Conservation (phyloP, 2,888 invertebrate genomes). For the Ellobium chinense region DNA sequence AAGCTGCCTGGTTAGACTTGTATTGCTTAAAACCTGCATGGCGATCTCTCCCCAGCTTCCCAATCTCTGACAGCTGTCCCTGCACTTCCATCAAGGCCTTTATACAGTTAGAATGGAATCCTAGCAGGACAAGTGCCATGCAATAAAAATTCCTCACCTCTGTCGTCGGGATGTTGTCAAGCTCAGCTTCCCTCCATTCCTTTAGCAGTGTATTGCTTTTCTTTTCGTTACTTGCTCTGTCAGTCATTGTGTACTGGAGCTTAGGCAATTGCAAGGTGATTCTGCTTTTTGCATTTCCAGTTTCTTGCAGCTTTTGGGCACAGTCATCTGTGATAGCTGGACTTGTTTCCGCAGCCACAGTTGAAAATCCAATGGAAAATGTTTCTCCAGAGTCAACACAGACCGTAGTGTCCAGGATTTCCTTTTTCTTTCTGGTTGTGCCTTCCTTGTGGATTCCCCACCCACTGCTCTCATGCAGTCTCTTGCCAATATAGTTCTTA, state of each 20-base stretch:
- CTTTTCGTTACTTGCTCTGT: conserved; percentile 13
- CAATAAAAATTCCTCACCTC: not conserved
- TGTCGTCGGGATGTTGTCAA: not conserved
- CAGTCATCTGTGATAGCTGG: conserved; percentile 11
- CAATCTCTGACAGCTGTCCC: not conserved
- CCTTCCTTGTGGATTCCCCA: conserved; percentile 25
- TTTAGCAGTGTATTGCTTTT: conserved; percentile 5
- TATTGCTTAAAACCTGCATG: not conserved
- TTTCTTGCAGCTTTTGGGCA: not conserved
- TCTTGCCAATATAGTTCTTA: not conserved
- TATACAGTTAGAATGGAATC: conserved; percentile 6
- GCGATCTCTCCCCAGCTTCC: not conserved
- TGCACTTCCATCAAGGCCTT: not conserved
- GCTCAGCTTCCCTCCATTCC: conserved; percentile 9
- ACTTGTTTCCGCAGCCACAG: conserved; percentile 11
- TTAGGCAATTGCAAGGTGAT: not conserved
- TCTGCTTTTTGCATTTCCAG: not conserved
- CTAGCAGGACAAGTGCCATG: conserved; percentile 2
- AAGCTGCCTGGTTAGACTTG: not conserved
- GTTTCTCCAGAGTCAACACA: not conserved
- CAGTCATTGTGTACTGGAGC: conserved; percentile 16
- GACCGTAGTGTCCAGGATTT: conserved; percentile 13
- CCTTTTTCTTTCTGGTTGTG: not conserved
- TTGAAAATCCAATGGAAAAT: conserved; percentile 7
- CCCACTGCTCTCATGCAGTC: not conserved